Base-by-base conservation (phyloP, 1,140 invertebrate genomes). In the Onthophagus taurus region DNA sequence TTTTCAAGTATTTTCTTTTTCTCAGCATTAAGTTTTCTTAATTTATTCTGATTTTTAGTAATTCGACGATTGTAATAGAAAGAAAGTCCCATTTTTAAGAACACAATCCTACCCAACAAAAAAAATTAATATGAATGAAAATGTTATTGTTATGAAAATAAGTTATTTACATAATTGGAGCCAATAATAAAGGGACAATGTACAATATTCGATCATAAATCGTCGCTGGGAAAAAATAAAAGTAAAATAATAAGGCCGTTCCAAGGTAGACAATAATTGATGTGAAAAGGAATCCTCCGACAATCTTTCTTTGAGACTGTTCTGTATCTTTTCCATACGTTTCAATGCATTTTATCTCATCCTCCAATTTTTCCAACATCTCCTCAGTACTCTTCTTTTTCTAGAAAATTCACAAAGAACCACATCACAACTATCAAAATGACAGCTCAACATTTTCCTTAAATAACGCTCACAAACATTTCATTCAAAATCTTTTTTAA, bases 1-100 rank as follows among this genome's bases (percentile, higher is more conserved):
- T 93, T 83, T 59, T 97, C 91, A 31, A 98, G 69, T 53, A 97
- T 83, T 64, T 86, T 80, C 61, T 85, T 86, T 59, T 92, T 95
- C 53, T 90, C 78, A 43, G 79, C 76, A 51, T 79, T 72, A 58
- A 95, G 75, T 33, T 76, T 74, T 38, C 64, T 66, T 31, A 95
- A 67, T 65, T 83, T 48, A 11, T 77, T 71, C 66, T 83, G 78
- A 70, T 91, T 93, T 59, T 76, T 78, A 39, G 75, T 75, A 30
- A 94, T 76, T 66, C 87, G 83, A 63, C 84, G 75, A 49, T 83
- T 78, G 66, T 86, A 97, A 64, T 91, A 93, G 81, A 85, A 91
- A 31, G 83, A 80, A 55, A 93, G 75, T 52, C 81, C 64, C 58
- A 78, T 77, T 54, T 88, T 87, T 20, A 85, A 68, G 42, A 83